These are phyloP conservation scores for Drosophila barbarae DNA, from an alignment of 2,888 invertebrate genomes.

Conservation along the genomic window DNA sequence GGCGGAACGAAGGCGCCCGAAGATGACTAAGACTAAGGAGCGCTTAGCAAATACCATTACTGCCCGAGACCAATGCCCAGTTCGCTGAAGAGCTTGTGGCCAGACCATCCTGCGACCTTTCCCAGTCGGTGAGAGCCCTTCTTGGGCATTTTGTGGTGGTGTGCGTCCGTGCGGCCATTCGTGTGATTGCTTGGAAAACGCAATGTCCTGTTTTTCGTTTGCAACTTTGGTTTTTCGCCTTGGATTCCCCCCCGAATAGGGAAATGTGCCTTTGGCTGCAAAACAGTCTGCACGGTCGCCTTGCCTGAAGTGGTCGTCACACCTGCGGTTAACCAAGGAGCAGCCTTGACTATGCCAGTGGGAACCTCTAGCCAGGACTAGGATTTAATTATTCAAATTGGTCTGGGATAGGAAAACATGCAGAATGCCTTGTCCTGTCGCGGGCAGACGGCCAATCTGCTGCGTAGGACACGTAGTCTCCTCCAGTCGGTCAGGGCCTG, in stretches of 20 bases:
- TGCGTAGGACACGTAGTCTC: constrained; percentile 42
- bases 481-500: constrained; percentile 49
- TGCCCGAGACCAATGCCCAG: constrained; percentile 49
- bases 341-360: constrained; percentile 9
- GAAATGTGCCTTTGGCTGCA: constrained; percentile 47
- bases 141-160: not conserved
- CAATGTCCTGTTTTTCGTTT: constrained; percentile 70
- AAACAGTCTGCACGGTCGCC: constrained; percentile 55
- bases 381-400: constrained; percentile 12
- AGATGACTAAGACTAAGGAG: constrained; percentile 34
- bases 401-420: constrained; percentile 39
- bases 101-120: constrained; percentile 29
- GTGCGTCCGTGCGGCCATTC: constrained; percentile 13
- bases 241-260: constrained; percentile 50
- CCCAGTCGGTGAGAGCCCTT: constrained; percentile 9
- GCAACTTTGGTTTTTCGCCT: constrained; percentile 55
- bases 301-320: constrained; percentile 46
- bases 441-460: constrained; percentile 40
- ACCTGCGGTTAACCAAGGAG: not conserved
- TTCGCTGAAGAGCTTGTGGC: constrained; percentile 7
- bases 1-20: constrained; percentile 51
- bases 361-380: not conserved
- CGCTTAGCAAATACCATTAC: constrained; percentile 34
- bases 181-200: constrained; percentile 55
- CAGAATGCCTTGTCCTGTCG: constrained; percentile 46